Evolutionary conservation across 2,888 invertebrate species (phyloP).

Genomic region (Panorpa germanica): DNA sequence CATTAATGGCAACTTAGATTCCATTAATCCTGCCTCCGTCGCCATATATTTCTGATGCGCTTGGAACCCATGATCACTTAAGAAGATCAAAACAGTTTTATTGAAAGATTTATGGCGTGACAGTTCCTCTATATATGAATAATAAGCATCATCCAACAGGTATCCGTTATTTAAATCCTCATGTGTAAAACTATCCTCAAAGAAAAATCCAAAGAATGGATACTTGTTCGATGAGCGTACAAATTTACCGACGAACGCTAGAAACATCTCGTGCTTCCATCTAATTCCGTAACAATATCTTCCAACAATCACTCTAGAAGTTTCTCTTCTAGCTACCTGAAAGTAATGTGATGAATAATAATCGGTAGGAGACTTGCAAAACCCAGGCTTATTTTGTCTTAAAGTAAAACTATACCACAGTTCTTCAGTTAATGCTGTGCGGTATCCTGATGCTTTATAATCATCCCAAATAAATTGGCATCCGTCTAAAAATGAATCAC

Average conservation of each 20-base stretch:
- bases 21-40: conserved; percentile 72
- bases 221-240: conserved; percentile 33
- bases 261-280: conserved; percentile 46
- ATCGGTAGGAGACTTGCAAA: conserved; percentile 62
- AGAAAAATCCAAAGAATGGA: conserved; percentile 65
- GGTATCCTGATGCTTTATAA: conserved; percentile 49
- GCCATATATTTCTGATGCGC: conserved; percentile 69
- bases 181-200: conserved; percentile 69
- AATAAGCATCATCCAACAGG: conserved; percentile 47
- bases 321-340: conserved; percentile 41
- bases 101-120: conserved; percentile 33
- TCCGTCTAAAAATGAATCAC: conserved; percentile 43
- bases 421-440: conserved; percentile 72
- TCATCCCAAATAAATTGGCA: conserved; percentile 76
- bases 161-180: conserved; percentile 65
- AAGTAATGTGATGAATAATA: conserved; percentile 65
- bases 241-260: conserved; percentile 50
- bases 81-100: conserved; percentile 45
- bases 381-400: conserved; percentile 61
- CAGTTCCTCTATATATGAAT: conserved; percentile 33
- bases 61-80: conserved; percentile 83
- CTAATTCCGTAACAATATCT: conserved; percentile 50
- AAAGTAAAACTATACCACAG: conserved; percentile 60
- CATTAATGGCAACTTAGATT: conserved; percentile 73
- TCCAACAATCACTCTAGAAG: conserved; percentile 37